Evolutionary conservation across 2,113 vertebrate species (phyloP).

Genomic region (Notechis scutatus): DNA sequence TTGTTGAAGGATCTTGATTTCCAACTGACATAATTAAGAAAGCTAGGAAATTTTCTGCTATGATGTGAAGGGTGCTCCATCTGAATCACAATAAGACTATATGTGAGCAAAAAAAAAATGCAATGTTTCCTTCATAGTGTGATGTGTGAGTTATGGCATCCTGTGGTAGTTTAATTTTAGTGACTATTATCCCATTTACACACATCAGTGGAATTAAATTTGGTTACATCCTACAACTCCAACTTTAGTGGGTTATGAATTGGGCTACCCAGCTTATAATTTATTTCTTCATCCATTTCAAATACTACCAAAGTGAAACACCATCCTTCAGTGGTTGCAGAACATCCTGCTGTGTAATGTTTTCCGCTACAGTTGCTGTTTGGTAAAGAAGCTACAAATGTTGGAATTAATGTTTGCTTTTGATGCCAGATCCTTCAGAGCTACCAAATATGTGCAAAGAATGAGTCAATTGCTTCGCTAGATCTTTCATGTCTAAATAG

Average conservation of each 20-base stretch:
- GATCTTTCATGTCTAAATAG: constrained; percentile 34
- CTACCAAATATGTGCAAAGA: constrained; percentile 40
- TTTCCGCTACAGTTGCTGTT: constrained; percentile 41
- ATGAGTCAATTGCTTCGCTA: constrained; percentile 22
- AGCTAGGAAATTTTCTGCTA: neutral
- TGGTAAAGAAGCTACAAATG: constrained; percentile 48
- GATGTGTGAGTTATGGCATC: neutral
- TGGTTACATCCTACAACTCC: constrained; percentile 23
- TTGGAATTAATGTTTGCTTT: constrained; percentile 35
- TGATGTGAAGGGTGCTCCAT: neutral
- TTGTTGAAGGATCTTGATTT: neutral
- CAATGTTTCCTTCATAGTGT: neutral
- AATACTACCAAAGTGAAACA: constrained; percentile 22
- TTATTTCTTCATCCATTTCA: constrained; percentile 21
- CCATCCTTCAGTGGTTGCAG: constrained; percentile 9
- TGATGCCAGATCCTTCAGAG: constrained; percentile 35
- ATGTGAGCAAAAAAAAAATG: neutral
- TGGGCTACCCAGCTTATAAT: constrained; percentile 28
- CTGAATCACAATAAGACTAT: neutral
- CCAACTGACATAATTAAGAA: neutral
- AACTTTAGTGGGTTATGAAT: constrained; percentile 26
- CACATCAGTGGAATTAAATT: constrained; percentile 28
- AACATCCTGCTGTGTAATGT: constrained; percentile 27
- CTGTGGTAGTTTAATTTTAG: constrained; percentile 15
- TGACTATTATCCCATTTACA: constrained; percentile 22